Base-by-base conservation (phyloP, 2,888 invertebrate species). In the Hydroisotoma schaefferi region DNA sequence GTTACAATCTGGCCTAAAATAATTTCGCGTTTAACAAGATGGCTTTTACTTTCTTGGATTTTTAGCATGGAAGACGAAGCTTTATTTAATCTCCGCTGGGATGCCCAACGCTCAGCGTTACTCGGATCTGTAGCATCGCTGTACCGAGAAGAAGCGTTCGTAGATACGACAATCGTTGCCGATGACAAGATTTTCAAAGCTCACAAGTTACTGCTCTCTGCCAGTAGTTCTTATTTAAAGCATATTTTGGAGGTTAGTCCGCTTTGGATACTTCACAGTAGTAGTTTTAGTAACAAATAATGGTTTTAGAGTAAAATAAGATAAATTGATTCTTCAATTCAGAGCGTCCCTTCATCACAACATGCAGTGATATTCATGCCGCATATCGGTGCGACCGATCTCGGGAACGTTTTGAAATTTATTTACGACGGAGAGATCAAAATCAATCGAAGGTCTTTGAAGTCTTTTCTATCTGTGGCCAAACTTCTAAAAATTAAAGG, bases 401-500 rank as follows among this genome's bases (percentile, higher is more conserved):
- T 72, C 62, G 67, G 67, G 55, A 71, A 72, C 59, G 66, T 72
- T 15, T 61, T 72, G 28, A 69, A 67, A 44, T 72, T 72, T 57
- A 70, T 72, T 55, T 72, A 72, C 61, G 70, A 72, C 57, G 72
- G 72, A 51, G 70, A 72, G 58, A 71, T 72, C 47, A 72, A 72
- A 64, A 72, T 72, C 61, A 71, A 63, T 57, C 62, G 68, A 61
- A 55, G 69, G 67, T 68, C 68, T 68, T 68, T 72, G 53, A 70
- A 71, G 60, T 71, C 72, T 28, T 72, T 72, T 59, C 63, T 72
- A 55, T 65, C 67, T 37, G 68, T 67, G 20, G 72, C 72, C 22
- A 72, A 68, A 67, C 57, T 68, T 20, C 69, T 72, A 56, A 68
- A 66, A 57, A 72, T 72, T 51, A 72, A 72, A 60, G 72, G 72